phyloP scores from a whole-genome alignment of 2,888 invertebrate species.

The Temnothorax rugatulus region DNA sequence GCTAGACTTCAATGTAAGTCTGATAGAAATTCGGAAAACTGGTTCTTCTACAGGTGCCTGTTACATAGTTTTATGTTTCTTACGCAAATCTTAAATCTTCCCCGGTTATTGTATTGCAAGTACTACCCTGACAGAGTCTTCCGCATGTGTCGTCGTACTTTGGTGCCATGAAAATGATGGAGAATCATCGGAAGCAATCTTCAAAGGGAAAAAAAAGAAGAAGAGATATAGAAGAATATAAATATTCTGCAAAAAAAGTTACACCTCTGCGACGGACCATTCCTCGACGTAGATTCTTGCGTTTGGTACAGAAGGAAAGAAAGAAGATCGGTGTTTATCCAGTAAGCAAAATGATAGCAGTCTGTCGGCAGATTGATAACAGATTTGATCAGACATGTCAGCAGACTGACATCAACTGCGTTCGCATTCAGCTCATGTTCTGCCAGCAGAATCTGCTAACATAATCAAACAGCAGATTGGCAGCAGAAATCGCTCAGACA shows the following conservation, averaged over 20 bases:
- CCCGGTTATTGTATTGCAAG: conserved; percentile 61
- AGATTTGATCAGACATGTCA: too few relatives aligned
- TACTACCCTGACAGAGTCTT: conserved; percentile 69
- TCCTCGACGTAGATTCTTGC: conserved; percentile 31
- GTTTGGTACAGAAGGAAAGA: conserved; percentile 18
- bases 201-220: not conserved
- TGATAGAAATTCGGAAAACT: conserved; percentile 54
- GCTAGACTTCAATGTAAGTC: conserved; percentile 46
- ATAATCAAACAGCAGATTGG: too few relatives aligned
- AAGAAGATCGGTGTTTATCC: not conserved
- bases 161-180: conserved; percentile 69
- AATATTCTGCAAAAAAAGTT: conserved; percentile 17
- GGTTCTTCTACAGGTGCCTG: conserved; percentile 74
- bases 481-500: too few relatives aligned
- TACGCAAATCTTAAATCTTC: conserved; percentile 61
- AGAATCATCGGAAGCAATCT: conserved; percentile 54
- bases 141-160: conserved; percentile 66
- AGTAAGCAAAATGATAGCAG: too few relatives aligned
- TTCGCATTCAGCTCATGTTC: too few relatives aligned
- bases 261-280: conserved; percentile 23
- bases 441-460: too few relatives aligned
- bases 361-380: too few relatives aligned
- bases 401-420: too few relatives aligned
- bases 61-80: conserved; percentile 72
- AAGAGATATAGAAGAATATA: not conserved